A percentile compares a stretch with the other conserved stretches of the same genome.
phyloP scores from a whole-genome alignment of 2,888 invertebrate species.

The Strigamia transsilvanica region DNA sequence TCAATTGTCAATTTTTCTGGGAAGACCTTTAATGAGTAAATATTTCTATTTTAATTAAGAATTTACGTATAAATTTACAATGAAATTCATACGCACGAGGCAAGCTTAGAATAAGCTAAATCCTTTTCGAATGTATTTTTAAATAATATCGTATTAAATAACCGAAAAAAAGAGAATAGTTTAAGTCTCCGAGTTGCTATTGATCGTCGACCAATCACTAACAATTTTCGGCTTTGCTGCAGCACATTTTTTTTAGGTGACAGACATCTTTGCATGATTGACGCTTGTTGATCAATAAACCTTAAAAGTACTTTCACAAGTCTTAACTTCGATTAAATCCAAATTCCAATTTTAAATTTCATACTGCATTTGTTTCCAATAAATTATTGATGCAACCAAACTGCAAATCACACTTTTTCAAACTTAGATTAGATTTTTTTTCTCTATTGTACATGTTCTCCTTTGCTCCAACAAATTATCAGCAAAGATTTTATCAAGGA shows the following conservation, averaged over 20 bases:
- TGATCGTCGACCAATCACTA: constrained; percentile 39
- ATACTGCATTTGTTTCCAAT: background rate
- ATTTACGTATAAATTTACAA: background rate
- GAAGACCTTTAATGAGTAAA: background rate
- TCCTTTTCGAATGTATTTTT: background rate
- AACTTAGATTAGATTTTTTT: background rate
- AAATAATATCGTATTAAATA: background rate
- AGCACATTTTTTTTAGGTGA: constrained; percentile 6
- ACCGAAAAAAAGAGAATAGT: background rate
- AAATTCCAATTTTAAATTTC: constrained; percentile 6
- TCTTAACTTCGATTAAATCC: background rate
- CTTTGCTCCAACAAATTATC: background rate
- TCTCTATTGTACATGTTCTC: background rate
- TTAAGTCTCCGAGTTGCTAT: background rate
- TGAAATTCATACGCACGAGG: no score
- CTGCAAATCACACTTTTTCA: background rate
- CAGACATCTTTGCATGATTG: constrained; percentile 47
- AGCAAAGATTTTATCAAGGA: background rate
- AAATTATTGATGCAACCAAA: background rate
- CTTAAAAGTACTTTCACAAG: constrained; percentile 7
- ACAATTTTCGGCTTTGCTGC: constrained; percentile 38
- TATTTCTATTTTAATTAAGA: background rate
- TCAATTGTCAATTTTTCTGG: background rate
- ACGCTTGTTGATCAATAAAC: constrained; percentile 43
- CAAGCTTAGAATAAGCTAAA: background rate